Evolutionary conservation across 2,888 invertebrate genomes (phyloP), one percentile per base, ranked within the genome.

Genomic region (Odontothrips loti): DNA sequence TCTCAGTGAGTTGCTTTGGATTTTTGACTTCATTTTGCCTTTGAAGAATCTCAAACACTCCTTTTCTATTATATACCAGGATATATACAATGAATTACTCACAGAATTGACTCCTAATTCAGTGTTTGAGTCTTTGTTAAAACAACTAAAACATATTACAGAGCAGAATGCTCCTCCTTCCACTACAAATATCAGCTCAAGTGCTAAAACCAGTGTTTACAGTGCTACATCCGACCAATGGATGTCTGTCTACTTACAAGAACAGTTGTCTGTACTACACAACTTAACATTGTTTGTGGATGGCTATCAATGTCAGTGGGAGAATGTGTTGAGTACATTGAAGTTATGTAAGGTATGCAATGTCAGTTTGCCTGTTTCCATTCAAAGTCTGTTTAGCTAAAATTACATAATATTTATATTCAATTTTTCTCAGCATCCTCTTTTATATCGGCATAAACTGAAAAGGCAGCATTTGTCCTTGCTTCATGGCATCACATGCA

Each of bases 221-320:
- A 75, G 68, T 27, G 23, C 68, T 12, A 75, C 27, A 27, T 75
- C 68, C 23, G 68, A 75, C 12, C 27, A 75, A 27, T 75, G 68
- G 68, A 75, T 75, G 23, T 75, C 68, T 0, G 23, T 75, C 12
- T 75, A 75, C 27, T 12, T 75, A 12, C 68, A 75, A 75, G 68
- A 75, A 27, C 68, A 75, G 12, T 12, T 75, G 23, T 75, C 68
- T 75, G 78, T 81, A 1, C 51, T 82, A 15, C 82, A 82, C 47
- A 82, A 82, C 63, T 47, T 82, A 63, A 75, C 80, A 15, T 58
- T 82, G n/a, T 82, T 79, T 81, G 47, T 81, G 6, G 81, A 82
- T n/a, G 68, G 81, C 47, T 82, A 79, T 68, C 79, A 79, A 11
- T 82, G 80, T 75, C 81, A 51, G 12, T 75, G 48, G 27, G 80